Percentiles rank a stretch among this genome's conserved stretches.
Conservation (phyloP, 2,113 vertebrate species). For the Cynopterus brachyotis region DNA sequence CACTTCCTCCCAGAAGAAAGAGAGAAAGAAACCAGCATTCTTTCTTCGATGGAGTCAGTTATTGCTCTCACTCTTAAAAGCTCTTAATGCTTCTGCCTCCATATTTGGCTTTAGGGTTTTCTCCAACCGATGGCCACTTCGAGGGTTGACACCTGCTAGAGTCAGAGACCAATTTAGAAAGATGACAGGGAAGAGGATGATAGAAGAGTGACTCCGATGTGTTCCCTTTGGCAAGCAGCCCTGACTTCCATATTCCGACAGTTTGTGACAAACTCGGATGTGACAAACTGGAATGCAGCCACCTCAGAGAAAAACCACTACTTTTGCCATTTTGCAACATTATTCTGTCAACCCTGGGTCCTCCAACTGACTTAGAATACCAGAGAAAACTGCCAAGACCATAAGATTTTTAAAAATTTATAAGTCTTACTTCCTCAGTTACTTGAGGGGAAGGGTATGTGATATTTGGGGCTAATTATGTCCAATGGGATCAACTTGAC, state of each 20-base stretch:
- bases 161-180: neutral
- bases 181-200: neutral
- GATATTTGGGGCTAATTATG: neutral
- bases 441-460: neutral
- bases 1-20: neutral
- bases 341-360: neutral
- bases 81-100: neutral
- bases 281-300: accelerated
- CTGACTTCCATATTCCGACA: neutral
- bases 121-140: neutral
- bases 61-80: neutral
- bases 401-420: neutral
- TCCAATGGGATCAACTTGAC: neutral
- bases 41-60: neutral
- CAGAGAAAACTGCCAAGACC: neutral
- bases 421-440: neutral
- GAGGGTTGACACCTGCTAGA: neutral
- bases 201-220: neutral
- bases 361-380: neutral
- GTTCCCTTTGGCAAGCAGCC: neutral
- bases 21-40: neutral
- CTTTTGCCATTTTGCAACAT: neutral
- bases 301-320: accelerated
- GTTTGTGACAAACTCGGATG: accelerated
- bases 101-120: neutral